These are phyloP conservation scores for Patella caerulea DNA, from an alignment of 2,888 invertebrate species.

Conservation along the genomic window DNA sequence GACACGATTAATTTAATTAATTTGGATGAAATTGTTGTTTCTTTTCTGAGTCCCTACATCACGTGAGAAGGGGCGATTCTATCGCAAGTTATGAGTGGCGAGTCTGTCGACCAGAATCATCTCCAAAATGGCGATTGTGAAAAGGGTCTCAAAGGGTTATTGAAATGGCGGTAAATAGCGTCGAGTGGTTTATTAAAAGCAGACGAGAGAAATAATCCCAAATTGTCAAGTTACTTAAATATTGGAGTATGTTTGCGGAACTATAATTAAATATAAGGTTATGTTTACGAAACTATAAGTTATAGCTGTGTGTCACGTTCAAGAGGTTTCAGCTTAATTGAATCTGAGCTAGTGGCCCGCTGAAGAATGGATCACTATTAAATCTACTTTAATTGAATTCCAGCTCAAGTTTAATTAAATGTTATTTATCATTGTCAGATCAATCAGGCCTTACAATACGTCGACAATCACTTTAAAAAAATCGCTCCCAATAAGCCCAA, in stretches of 20 bases:
- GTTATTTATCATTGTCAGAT: constrained; percentile 13
- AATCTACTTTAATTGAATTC: constrained; percentile 8
- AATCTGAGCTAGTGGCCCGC: not conserved
- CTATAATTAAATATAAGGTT: constrained; percentile 8
- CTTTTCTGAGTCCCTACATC: not conserved
- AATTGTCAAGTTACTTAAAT: constrained; percentile 9
- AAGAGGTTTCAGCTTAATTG: constrained; percentile 7
- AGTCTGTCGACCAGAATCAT: too few species aligned
- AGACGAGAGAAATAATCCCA: not conserved
- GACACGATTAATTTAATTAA: constrained; percentile 9
- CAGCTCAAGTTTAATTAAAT: constrained; percentile 7
- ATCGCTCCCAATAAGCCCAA: not conserved
- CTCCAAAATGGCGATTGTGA: too few species aligned
- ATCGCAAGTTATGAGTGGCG: too few species aligned
- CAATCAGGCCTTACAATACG: constrained; percentile 1
- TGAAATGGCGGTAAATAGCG: too few species aligned
- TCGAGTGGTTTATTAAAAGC: too few species aligned
- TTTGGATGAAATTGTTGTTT: constrained; percentile 9
- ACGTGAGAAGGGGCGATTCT: too few species aligned
- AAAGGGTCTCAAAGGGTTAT: too few species aligned
- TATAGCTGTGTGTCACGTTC: constrained; percentile 10
- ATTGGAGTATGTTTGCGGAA: constrained; percentile 9
- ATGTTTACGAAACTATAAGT: constrained; percentile 13
- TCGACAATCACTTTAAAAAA: not conserved
- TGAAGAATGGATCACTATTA: constrained; percentile 10